A percentile compares a stretch with the other conserved stretches of the same genome.
Evolutionary conservation across 1,140 invertebrate genomes (phyloP).

Genomic region (Macrocentrus cingulum): DNA sequence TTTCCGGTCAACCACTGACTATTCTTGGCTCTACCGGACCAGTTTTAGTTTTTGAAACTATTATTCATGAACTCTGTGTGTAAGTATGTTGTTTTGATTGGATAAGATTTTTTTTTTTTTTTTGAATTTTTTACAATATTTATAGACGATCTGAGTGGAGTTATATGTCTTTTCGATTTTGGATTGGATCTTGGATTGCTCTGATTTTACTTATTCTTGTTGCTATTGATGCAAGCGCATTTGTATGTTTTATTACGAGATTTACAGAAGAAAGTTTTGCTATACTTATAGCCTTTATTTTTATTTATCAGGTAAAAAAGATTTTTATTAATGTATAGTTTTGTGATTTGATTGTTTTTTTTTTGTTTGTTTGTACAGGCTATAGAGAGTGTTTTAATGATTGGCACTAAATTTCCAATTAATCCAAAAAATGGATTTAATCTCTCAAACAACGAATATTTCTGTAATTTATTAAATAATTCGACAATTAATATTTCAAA

Average conservation of each 20-base stretch:
- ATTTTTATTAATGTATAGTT: not conserved
- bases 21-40: slow-evolving; percentile 98
- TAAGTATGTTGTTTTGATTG: slow-evolving; percentile 52
- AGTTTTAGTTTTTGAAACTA: slow-evolving; percentile 97
- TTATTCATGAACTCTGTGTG: slow-evolving; percentile 93
- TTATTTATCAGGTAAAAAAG: slow-evolving; percentile 88
- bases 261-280: slow-evolving; percentile 99
- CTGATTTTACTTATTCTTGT: slow-evolving; percentile 86
- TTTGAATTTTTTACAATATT: slow-evolving; percentile 1
- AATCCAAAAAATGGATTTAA: too few relatives aligned
- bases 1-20: slow-evolving; percentile 96
- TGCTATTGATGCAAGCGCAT: slow-evolving; percentile 92
- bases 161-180: slow-evolving; percentile 92
- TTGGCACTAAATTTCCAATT: too few relatives aligned
- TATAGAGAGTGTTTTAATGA: too few relatives aligned
- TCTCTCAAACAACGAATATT: too few relatives aligned
- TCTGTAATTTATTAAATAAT: too few relatives aligned
- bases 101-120: too few relatives aligned
- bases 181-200: slow-evolving; percentile 94
- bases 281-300: slow-evolving; percentile 97
- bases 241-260: slow-evolving; percentile 98
- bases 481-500: too few relatives aligned
- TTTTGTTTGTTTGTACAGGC: too few relatives aligned
- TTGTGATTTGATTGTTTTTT: too few relatives aligned
- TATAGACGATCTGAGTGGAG: slow-evolving; percentile 72